phyloP scores from a whole-genome alignment of 2,113 vertebrate species.

The Empidonax traillii region DNA sequence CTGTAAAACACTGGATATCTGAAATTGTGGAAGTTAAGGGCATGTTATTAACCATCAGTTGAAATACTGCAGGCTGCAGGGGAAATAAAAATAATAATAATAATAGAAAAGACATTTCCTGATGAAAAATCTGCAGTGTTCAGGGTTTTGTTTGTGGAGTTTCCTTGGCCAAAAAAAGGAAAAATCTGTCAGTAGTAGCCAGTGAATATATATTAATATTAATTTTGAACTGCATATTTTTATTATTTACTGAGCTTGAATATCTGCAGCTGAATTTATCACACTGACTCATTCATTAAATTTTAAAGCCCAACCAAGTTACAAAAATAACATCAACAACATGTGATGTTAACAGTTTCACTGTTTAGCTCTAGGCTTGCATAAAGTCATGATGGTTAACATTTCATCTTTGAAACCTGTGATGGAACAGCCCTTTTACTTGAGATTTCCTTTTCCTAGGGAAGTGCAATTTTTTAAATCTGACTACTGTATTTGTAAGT shows the following conservation, averaged over 20 bases:
- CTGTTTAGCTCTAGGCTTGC: not conserved
- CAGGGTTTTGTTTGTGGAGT: not conserved
- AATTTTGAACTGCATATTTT: not conserved
- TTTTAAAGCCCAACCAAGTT: conserved; percentile 13
- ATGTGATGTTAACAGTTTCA: not conserved
- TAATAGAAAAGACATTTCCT: not conserved
- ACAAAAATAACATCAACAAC: conserved; percentile 11
- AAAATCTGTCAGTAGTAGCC: not conserved
- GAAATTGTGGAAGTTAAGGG: conserved; percentile 75
- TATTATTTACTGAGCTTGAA: not conserved
- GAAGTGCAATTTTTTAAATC: not conserved
- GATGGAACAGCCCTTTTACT: not conserved
- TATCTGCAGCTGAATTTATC: conserved; percentile 20
- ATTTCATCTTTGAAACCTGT: not conserved
- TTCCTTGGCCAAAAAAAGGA: not conserved
- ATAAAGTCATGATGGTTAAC: not conserved
- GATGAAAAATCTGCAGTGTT: not conserved
- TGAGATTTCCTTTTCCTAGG: not conserved
- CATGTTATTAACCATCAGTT: not conserved
- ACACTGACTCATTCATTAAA: conserved; percentile 23
- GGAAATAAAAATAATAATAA: not conserved
- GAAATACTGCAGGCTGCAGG: not conserved
- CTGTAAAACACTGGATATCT: conserved; percentile 98
- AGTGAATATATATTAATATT: not conserved
- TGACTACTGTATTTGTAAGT: not conserved